Evolutionary conservation across 2,113 vertebrate species (phyloP).

Genomic region (Malurus melanocephalus): DNA sequence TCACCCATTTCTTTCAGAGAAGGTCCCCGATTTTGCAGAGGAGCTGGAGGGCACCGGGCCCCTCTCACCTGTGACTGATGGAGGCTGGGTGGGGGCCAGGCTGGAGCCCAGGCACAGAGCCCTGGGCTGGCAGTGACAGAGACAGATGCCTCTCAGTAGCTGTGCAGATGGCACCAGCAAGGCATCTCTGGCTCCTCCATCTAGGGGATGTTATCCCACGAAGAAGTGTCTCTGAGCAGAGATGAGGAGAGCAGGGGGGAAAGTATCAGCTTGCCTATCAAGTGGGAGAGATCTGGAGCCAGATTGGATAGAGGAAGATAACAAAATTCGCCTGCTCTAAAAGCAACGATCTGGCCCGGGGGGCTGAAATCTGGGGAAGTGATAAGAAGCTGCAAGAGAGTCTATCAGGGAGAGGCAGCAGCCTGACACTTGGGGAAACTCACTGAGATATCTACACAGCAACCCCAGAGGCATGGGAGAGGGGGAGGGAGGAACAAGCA

Average conservation of each 20-base stretch:
- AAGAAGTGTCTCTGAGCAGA: slow-evolving; percentile 17
- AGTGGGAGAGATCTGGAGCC: slow-evolving; percentile 15
- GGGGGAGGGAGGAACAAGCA: background rate
- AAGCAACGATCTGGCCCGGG: slow-evolving; percentile 28
- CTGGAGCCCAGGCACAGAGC: background rate
- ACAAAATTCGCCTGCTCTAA: background rate
- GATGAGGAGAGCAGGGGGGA: background rate
- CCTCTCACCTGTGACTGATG: background rate
- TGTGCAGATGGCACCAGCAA: slow-evolving; percentile 56
- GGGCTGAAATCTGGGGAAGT: slow-evolving; percentile 39
- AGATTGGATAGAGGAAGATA: background rate
- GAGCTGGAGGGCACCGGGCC: background rate
- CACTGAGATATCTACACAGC: background rate
- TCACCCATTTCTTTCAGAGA: background rate
- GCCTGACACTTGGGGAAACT: background rate
- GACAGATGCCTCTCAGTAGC: slow-evolving; percentile 34
- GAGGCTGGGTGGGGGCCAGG: slow-evolving; percentile 25
- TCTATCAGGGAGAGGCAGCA: background rate
- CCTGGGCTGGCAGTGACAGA: slow-evolving; percentile 1
- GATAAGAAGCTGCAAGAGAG: slow-evolving; percentile 28
- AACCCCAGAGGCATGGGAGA: background rate
- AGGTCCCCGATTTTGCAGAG: background rate
- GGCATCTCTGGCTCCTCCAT: slow-evolving; percentile 33
- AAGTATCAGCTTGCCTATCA: slow-evolving; percentile 30
- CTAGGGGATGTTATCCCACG: background rate